Percentiles rank a stretch among this genome's conserved stretches.
Conservation (phyloP, 2,113 vertebrate genomes). For the Ptyas mucosa region DNA sequence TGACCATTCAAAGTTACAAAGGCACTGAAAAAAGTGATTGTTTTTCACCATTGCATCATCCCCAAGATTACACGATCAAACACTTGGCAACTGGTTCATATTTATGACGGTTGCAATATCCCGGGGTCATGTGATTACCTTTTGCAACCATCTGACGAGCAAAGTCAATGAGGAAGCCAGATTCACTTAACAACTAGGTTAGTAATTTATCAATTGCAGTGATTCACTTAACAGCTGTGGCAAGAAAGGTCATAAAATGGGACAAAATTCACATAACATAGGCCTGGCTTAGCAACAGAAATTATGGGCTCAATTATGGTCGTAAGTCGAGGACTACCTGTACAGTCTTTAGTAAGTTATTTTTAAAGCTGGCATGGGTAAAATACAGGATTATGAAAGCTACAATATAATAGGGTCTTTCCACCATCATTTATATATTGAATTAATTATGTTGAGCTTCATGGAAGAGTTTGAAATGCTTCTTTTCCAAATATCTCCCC, state of each 20-base stretch:
- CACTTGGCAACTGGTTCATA: not conserved
- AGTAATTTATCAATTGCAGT: too few species aligned
- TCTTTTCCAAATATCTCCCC: not conserved
- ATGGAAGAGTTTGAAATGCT: not conserved
- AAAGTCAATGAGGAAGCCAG: not conserved
- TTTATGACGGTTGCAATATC: not conserved
- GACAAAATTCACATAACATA: too few species aligned
- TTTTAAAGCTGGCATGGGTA: not conserved
- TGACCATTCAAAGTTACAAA: not conserved
- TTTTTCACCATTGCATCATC: not conserved
- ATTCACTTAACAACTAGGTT: not conserved
- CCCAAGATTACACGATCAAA: not conserved
- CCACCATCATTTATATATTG: not conserved
- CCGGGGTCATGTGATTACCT: too few species aligned
- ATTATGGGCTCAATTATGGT: too few species aligned
- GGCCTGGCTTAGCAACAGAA: too few species aligned
- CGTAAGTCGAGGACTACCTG: too few species aligned
- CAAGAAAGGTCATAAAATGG: not conserved
- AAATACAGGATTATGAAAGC: not conserved
- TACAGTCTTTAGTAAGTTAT: not conserved
- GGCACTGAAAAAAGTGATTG: not conserved
- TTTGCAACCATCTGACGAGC: not conserved
- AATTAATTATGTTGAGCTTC: not conserved
- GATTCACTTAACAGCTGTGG: not conserved
- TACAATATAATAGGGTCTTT: not conserved